Conservation (phyloP, 1,140 invertebrate genomes). For the Philotrypesis tridentata region DNA sequence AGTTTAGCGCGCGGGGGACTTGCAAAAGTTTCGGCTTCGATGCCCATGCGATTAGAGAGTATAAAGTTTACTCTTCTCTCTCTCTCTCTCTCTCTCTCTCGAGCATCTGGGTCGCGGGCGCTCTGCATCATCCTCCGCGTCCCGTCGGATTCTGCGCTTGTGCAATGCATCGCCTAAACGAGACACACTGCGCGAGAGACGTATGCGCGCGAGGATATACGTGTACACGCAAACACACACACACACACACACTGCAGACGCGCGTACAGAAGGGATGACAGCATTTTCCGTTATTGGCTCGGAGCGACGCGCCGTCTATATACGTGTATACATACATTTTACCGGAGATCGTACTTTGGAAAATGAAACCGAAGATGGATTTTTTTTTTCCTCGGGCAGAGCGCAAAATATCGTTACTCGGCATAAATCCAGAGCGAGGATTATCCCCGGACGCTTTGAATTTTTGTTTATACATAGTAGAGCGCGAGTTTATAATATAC, state of each 20-base stretch:
- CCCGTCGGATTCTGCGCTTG: not conserved
- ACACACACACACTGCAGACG: not conserved
- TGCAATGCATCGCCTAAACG: conserved; percentile 12
- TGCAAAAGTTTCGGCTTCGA: conserved; percentile 45
- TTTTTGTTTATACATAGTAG: not conserved
- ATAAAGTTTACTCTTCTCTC: conserved; percentile 36
- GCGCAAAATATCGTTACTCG: not conserved
- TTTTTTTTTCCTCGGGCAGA: too few relatives aligned
- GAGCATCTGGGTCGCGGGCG: conserved; percentile 41
- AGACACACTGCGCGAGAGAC: not conserved
- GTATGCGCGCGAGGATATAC: not conserved
- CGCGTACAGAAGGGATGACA: not conserved
- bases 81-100: too few relatives aligned
- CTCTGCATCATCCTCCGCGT: not conserved
- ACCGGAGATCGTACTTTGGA: too few relatives aligned
- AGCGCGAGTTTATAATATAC: too few relatives aligned
- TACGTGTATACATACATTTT: not conserved
- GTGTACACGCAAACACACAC: not conserved
- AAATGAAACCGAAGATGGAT: too few relatives aligned
- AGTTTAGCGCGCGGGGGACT: conserved; percentile 33
- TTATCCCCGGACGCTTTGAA: not conserved
- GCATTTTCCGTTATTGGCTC: conserved; percentile 30
- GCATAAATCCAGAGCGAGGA: too few relatives aligned
- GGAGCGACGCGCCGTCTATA: not conserved
- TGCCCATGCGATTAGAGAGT: conserved; percentile 44